Conservation (phyloP, 2,797 vertebrate genomes). For the Rhabdophis nuchalis region DNA sequence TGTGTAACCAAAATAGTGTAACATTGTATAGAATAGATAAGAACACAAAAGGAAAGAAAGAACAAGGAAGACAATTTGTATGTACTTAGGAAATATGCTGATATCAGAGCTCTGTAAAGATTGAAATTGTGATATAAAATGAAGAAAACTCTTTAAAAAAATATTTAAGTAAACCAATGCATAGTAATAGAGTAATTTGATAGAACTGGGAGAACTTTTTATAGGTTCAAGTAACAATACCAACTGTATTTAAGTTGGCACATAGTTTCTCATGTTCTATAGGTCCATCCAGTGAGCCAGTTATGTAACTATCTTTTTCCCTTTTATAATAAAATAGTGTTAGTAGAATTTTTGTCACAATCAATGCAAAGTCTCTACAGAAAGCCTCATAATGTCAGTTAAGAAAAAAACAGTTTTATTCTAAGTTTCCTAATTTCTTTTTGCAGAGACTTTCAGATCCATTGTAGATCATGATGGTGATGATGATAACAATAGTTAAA, state of each 20-base stretch:
- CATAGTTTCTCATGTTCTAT: not conserved
- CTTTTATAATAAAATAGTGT: not conserved
- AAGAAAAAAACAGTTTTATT: not conserved
- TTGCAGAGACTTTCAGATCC: not conserved
- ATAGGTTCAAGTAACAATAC: not conserved
- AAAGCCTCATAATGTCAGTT: not conserved
- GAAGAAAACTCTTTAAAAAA: too few species aligned
- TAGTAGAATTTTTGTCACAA: not conserved
- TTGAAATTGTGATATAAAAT: too few species aligned
- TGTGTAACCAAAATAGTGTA: too few species aligned
- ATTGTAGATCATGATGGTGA: not conserved
- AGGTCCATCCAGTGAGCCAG: too few species aligned
- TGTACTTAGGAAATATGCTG: too few species aligned
- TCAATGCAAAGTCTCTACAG: not conserved
- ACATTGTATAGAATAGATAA: too few species aligned
- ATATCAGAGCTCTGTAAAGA: too few species aligned
- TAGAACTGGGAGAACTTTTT: not conserved
- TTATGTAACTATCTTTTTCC: not conserved
- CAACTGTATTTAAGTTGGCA: not conserved
- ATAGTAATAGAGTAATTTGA: not conserved
- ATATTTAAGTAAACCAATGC: not conserved
- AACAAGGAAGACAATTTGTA: too few species aligned
- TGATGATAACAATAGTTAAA: not conserved
- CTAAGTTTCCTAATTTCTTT: not conserved
- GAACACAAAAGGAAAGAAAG: too few species aligned